Evolutionary conservation across 2,113 vertebrate genomes (phyloP).

Genomic region (Peromyscus californicus): DNA sequence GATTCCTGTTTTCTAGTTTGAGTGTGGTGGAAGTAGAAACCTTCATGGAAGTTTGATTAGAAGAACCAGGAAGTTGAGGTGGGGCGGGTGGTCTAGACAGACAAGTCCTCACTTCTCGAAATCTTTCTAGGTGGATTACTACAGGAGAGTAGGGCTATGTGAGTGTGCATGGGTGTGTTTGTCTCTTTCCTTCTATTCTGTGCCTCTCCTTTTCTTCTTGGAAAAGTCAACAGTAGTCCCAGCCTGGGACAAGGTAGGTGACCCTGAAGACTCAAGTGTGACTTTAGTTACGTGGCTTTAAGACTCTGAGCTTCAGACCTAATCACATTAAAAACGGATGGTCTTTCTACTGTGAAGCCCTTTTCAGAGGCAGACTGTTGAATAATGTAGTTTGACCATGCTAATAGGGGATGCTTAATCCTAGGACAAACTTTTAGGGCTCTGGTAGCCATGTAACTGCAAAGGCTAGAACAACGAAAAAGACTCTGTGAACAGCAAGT

Average conservation of each 20-base stretch:
- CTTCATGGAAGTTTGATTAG: background rate
- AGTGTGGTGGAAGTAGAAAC: background rate
- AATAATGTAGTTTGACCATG: background rate
- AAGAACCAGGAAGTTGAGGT: background rate
- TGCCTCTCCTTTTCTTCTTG: background rate
- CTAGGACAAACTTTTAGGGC: conserved; percentile 24
- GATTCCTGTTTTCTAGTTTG: background rate
- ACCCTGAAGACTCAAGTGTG: background rate
- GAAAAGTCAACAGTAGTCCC: background rate
- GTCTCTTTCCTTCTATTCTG: background rate
- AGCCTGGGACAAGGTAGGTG: background rate
- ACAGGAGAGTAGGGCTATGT: fast-evolving
- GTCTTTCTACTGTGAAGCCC: background rate
- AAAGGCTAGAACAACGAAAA: conserved; percentile 2
- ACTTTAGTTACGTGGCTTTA: background rate
- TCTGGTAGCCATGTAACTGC: background rate
- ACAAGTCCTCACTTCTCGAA: background rate
- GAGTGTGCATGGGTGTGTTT: background rate
- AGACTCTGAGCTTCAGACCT: background rate
- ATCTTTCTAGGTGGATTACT: background rate
- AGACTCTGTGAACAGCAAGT: conserved; percentile 1
- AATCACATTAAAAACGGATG: background rate
- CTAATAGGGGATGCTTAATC: conserved; percentile 27
- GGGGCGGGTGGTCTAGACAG: background rate
- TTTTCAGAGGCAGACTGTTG: background rate